phyloP scores from a whole-genome alignment of 2,888 invertebrate species.

The Calameuta pallipes region DNA sequence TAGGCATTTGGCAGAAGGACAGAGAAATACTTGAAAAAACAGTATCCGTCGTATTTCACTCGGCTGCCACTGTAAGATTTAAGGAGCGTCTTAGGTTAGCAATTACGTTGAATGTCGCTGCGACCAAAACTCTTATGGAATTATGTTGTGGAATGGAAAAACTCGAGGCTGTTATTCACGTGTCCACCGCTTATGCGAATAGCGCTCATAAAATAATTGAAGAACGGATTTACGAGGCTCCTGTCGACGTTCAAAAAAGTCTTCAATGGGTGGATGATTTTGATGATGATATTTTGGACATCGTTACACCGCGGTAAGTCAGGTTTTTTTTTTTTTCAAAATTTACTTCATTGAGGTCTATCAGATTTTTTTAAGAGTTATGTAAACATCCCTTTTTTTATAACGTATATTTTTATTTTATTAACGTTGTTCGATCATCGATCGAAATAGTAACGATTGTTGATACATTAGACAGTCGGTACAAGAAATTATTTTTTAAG shows the following conservation, averaged over 20 bases:
- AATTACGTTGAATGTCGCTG: slow-evolving; percentile 87
- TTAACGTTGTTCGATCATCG: too few species aligned
- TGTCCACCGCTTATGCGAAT: slow-evolving; percentile 15
- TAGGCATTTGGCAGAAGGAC: slow-evolving; percentile 76
- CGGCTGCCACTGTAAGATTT: slow-evolving; percentile 77
- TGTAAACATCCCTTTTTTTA: too few species aligned
- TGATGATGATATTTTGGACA: slow-evolving; percentile 72
- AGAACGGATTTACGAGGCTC: slow-evolving; percentile 83
- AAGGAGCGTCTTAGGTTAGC: slow-evolving; percentile 89
- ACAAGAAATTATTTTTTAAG: too few species aligned
- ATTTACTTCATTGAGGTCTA: too few species aligned
- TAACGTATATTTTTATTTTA: too few species aligned
- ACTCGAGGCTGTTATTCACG: slow-evolving; percentile 61
- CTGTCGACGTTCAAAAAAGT: slow-evolving; percentile 73
- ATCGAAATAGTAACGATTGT: too few species aligned
- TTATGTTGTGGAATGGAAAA: slow-evolving; percentile 79
- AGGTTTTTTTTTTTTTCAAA: too few species aligned
- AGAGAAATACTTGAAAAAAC: slow-evolving; percentile 73
- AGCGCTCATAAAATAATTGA: slow-evolving; percentile 70
- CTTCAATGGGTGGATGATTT: slow-evolving; percentile 80
- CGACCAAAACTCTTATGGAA: slow-evolving; percentile 84
- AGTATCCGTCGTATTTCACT: slow-evolving; percentile 84
- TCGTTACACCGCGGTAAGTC: slow-evolving; percentile 69
- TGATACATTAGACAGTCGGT: too few species aligned
- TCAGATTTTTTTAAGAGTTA: too few species aligned